Base-by-base conservation (phyloP, 2,797 vertebrate genomes). In the Lepus townsendii region DNA sequence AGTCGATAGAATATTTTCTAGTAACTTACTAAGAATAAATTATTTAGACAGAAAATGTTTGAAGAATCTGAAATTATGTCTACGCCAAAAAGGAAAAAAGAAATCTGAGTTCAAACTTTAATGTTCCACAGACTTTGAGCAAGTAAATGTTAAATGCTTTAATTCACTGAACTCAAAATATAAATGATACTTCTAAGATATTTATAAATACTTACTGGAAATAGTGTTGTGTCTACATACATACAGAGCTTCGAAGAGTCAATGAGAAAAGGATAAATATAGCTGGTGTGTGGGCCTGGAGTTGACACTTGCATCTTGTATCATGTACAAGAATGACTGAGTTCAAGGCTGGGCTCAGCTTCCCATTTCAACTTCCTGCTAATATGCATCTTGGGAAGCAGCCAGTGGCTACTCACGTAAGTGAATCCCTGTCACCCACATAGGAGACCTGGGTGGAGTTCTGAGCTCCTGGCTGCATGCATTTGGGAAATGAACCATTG, bases 161-260 rank as follows among this genome's bases (percentile, higher is more conserved):
- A 62, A 42, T 20, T 79, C 62, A 62, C n/a, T 52, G 52, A 32
- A 71, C 20, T 63, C 71, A 94, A 94, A 88, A 77, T 82, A 30
- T 10, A 88, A 71, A 32, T 20, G 11, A 82, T 60, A 10, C 2
- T 54, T 1, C 60, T 84, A 69, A 86, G 69, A 83, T 89, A 52
- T 42, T 69, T 50, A 76, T 16, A 65, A 35, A 35, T 54, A 76
- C 54, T 76, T 63, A 69, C 57, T 54, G 27, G 24, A 85, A 60
- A 35, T 66, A 3, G 4, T 80, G 7, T 14, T 79, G 84, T 52
- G 27, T 71, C 11, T 10, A 60, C 73, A 52, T 54, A 19, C 50
- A 4, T n/a, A 42, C 79, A 71, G 20, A 80, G 52, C 3, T 38
- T 19, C 66, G 72, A 93, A 35, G 88, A 63, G 24, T n/a, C 63